These are phyloP conservation scores for Lasaia peninsularis DNA, from an alignment of 1,140 invertebrate genomes.

Conservation along the genomic window DNA sequence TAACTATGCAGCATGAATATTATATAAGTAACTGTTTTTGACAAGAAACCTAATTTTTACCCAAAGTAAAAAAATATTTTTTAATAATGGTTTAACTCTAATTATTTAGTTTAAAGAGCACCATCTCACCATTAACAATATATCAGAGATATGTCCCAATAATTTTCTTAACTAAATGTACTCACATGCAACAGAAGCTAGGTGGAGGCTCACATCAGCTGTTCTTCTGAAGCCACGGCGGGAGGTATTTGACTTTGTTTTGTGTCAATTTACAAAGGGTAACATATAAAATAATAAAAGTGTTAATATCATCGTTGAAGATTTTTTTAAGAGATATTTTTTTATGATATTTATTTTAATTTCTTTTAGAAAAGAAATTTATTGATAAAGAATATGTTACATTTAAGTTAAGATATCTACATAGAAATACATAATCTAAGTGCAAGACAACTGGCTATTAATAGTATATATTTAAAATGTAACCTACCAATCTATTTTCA, in stretches of 20 bases:
- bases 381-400: background rate
- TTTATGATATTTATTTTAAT: constrained; percentile 14
- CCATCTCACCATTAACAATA: constrained; percentile 19
- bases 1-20: too few relatives aligned
- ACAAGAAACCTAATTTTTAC: too few relatives aligned
- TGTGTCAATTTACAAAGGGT: constrained; percentile 76
- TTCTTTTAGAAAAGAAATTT: constrained; percentile 3
- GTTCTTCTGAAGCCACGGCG: constrained; percentile 40
- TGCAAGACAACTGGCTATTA: constrained; percentile 2
- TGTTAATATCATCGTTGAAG: constrained; percentile 75
- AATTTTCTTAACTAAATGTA: constrained; percentile 54
- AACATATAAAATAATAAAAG: constrained; percentile 77
- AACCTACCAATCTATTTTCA: background rate
- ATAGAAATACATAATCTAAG: constrained; percentile 5
- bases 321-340: constrained; percentile 21
- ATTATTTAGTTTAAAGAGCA: constrained; percentile 14
- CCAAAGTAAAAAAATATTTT: too few relatives aligned
- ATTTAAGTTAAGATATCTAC: constrained; percentile 2
- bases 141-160: constrained; percentile 15
- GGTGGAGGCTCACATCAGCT: constrained; percentile 29
- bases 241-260: constrained; percentile 71
- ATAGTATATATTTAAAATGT: constrained; percentile 11
- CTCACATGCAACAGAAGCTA: constrained; percentile 49
- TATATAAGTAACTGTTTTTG: too few relatives aligned
- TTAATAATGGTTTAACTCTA: too few relatives aligned